A percentile compares a stretch with the other conserved stretches of the same genome.
These are phyloP conservation scores for Anolis carolinensis DNA, from an alignment of 2,113 vertebrate genomes.

Conservation along the genomic window DNA sequence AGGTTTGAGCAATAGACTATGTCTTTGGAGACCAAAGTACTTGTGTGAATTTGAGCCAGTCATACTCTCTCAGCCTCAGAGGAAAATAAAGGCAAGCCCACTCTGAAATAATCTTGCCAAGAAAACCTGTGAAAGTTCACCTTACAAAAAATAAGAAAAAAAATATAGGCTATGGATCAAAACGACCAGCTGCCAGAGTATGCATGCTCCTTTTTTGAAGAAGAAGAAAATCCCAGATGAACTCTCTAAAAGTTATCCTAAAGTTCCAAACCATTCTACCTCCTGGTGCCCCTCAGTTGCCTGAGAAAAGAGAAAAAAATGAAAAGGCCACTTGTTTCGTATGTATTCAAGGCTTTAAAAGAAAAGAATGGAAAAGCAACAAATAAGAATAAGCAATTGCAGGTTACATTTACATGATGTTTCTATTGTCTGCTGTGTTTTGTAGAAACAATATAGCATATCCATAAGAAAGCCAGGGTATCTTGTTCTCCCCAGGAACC, in stretches of 20 bases:
- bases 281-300: neutral
- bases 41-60: too few relatives aligned
- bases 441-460: constrained; percentile 8
- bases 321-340: constrained; percentile 25
- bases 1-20: too few relatives aligned
- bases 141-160: too few relatives aligned
- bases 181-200: neutral
- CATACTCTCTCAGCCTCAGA: too few relatives aligned
- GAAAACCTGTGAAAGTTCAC: too few relatives aligned
- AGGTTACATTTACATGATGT: constrained; percentile 4
- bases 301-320: neutral
- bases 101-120: too few relatives aligned
- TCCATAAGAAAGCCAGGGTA: neutral
- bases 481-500: constrained; percentile 22
- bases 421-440: constrained; percentile 27
- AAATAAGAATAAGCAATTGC: constrained; percentile 8
- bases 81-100: too few relatives aligned
- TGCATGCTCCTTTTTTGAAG: neutral
- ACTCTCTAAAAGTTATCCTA: neutral
- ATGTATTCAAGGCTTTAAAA: neutral
- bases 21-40: too few relatives aligned
- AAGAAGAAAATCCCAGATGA: constrained; percentile 26
- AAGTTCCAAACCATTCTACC: neutral
- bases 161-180: neutral
- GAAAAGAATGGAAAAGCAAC: constrained; percentile 12